Evolutionary conservation across 1,140 invertebrate genomes (phyloP).

Genomic region (Macrotrachela quadricornifera): DNA sequence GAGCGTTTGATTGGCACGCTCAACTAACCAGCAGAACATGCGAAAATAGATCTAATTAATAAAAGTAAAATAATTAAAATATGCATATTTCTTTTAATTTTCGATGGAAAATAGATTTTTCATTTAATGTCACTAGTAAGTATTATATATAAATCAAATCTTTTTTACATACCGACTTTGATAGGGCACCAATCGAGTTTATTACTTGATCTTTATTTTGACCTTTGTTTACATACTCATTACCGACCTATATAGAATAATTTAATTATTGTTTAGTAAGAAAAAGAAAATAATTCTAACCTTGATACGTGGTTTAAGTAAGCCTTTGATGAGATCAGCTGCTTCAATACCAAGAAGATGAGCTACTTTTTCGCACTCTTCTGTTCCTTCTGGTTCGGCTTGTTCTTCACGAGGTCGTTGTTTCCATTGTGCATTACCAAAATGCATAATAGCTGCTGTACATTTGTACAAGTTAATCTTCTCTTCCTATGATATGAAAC

Average conservation of each 20-base stretch:
- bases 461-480: conserved; percentile 90
- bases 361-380: conserved; percentile 75
- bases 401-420: conserved; percentile 98
- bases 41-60: conserved; percentile 56
- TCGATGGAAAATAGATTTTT: no score
- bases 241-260: conserved; percentile 28
- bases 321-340: conserved; percentile 37
- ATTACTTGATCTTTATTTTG: conserved; percentile 79
- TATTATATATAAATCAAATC: no score
- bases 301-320: conserved; percentile 42
- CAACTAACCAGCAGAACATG: conserved; percentile 86
- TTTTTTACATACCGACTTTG: conserved; percentile 53
- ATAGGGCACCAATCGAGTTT: conserved; percentile 83
- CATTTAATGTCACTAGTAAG: no score
- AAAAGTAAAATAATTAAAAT: no score
- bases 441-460: conserved; percentile 88
- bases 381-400: conserved; percentile 88
- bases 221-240: conserved; percentile 92
- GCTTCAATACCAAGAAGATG: conserved; percentile 51
- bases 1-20: conserved; percentile 91
- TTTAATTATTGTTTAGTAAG: background rate
- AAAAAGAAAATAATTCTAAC: conserved; percentile 16
- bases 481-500: conserved; percentile 50
- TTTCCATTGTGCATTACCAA: conserved; percentile 98
- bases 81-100: no score